Evolutionary conservation across 2,797 vertebrate species (phyloP), one percentile per base, ranked within the genome.

Genomic region (Ammospiza maritima): DNA sequence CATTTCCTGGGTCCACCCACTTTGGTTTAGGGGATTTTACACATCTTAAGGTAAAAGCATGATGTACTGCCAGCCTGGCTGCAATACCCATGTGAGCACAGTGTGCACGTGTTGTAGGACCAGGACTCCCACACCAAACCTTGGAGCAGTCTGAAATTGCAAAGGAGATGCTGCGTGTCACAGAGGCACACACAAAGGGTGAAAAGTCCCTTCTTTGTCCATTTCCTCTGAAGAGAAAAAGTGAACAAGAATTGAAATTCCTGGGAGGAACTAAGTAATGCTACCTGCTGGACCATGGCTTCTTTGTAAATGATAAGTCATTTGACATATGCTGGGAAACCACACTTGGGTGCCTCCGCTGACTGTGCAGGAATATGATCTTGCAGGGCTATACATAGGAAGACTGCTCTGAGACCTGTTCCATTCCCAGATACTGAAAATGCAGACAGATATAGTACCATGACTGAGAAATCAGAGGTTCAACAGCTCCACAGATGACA

Each of bases 61-160:
- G 38, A 75, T 58, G 38, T 4, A 4, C 22, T 83, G 29, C 27
- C n/a, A 65, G 53, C 16, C 40, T 56, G 17, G 29, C 61, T 56
- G 65, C 47, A 42, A 11, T 50, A 34, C 10, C 19, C 45, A 26
- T 27, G 44, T 42, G 34, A 75, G 19, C 42, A 16, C 51, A 29
- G n/a, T 2, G 14, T 54, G 34, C 42, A 61, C 0, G 1, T 0
- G 0, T 25, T 1, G 5, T 19, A 27, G 62, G 44, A 22, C 40
- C 36, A 56, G 36, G 13, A 51, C 20, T 74, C 11, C 0, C 2
- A 2, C 18, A 14, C 9, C 38, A 32, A 65, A 85, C 9, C 50
- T 85, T 40, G n/a, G 45, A 61, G 30, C 3, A 8, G 26, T 45
- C 54, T 58, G 62, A 75, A 88, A 75, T 32, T 13, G 19, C 54